Evolutionary conservation across 2,797 vertebrate genomes (phyloP).

Genomic region (Micropoecilia bifurca): DNA sequence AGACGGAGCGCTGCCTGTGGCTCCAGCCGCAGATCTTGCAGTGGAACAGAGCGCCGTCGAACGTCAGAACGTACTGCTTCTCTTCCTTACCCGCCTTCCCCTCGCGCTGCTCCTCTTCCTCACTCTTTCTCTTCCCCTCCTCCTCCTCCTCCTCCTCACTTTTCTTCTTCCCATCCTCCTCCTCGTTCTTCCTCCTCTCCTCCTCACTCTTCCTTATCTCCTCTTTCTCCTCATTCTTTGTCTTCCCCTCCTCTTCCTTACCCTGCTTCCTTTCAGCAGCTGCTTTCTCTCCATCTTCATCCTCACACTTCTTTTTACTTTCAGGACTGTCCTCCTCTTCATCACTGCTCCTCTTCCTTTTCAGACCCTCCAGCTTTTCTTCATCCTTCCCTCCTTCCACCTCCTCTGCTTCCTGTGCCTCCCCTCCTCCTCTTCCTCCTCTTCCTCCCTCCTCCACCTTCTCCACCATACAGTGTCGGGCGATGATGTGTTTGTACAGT

Average conservation of each 20-base stretch:
- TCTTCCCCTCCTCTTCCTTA: background rate
- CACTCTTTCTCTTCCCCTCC: background rate
- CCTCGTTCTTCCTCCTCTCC: background rate
- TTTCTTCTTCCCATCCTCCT: background rate
- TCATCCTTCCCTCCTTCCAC: background rate
- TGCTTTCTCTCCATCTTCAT: background rate
- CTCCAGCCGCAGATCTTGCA: conserved; percentile 67
- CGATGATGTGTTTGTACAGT: conserved; percentile 68
- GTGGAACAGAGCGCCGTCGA: conserved; percentile 21
- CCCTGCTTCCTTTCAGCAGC: background rate
- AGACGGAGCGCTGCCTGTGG: conserved; percentile 44
- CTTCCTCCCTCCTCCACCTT: conserved; percentile 2
- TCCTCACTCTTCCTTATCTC: conserved; percentile 3
- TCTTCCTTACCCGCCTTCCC: background rate
- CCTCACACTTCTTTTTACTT: background rate
- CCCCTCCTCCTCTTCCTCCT: background rate
- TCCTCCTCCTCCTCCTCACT: background rate
- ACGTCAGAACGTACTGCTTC: conserved; percentile 28
- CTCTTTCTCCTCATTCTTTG: background rate
- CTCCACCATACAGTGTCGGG: conserved; percentile 60
- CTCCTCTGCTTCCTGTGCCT: background rate
- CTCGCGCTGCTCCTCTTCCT: background rate
- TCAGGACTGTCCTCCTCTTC: background rate
- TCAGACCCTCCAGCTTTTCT: background rate
- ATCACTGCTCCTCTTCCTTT: background rate